These are phyloP conservation scores for Synanthedon myopaeformis DNA, from an alignment of 2,888 invertebrate species.

Conservation along the genomic window DNA sequence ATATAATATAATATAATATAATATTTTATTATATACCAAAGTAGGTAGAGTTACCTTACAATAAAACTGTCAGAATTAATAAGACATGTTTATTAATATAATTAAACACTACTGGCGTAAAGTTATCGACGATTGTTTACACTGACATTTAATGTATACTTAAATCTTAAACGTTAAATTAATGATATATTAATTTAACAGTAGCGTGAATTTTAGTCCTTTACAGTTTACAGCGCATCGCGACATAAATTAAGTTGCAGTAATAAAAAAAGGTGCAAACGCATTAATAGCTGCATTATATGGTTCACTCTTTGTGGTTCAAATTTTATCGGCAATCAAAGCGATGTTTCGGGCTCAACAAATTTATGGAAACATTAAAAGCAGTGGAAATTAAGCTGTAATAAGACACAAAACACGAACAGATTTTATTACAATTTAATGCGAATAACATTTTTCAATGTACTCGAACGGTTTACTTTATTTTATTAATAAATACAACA, in stretches of 20 bases:
- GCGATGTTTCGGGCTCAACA: conserved; percentile 25
- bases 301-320: conserved; percentile 27
- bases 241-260: conserved; percentile 15
- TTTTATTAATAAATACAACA: not conserved
- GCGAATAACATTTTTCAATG: not conserved
- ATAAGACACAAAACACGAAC: conserved; percentile 15
- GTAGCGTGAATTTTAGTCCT: not conserved
- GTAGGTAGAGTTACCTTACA: too few species aligned
- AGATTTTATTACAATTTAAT: not conserved
- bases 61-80: too few species aligned
- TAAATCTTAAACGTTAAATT: not conserved
- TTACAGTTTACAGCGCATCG: conserved; percentile 2
- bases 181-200: not conserved
- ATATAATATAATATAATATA: too few species aligned
- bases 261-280: conserved; percentile 45
- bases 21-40: too few species aligned
- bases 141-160: not conserved
- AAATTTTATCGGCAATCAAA: conserved; percentile 49
- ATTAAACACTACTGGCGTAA: too few species aligned
- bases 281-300: conserved; percentile 45
- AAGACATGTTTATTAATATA: not conserved
- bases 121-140: too few species aligned
- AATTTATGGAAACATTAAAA: conserved; percentile 43
- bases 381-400: conserved; percentile 26
- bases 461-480: not conserved